These are phyloP conservation scores for Parapristionchus giblindavisi DNA, from an alignment of 2,888 invertebrate genomes.

Conservation along the genomic window DNA sequence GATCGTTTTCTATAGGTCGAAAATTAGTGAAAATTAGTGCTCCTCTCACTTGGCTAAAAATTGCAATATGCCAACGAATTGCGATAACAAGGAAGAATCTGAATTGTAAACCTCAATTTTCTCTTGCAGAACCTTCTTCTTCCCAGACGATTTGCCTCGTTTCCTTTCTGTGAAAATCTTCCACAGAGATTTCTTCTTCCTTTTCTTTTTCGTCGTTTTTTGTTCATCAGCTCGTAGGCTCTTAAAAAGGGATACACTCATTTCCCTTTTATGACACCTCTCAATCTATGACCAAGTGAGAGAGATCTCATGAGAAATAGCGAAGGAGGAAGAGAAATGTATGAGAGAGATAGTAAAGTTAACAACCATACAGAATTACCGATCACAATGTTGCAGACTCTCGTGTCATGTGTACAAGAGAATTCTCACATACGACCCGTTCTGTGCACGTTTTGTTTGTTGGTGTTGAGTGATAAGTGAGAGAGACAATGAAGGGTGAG, in stretches of 20 bases:
- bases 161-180: constrained; percentile 8
- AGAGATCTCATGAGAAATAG: no score
- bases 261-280: neutral
- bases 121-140: constrained; percentile 16
- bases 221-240: neutral
- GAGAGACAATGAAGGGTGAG: neutral
- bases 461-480: neutral
- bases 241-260: neutral
- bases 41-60: no score
- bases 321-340: no score
- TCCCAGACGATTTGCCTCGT: neutral
- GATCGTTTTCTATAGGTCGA: no score
- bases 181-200: constrained; percentile 19
- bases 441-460: no score
- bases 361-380: no score
- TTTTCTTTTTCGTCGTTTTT: constrained; percentile 6
- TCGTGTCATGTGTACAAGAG: no score
- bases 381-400: no score
- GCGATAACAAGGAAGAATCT: neutral
- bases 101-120: constrained; percentile 22
- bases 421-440: no score
- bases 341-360: no score
- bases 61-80: neutral
- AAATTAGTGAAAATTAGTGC: no score
- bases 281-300: no score